Base-by-base conservation (phyloP, 1,140 invertebrate species). In the Dinoponera quadriceps region DNA sequence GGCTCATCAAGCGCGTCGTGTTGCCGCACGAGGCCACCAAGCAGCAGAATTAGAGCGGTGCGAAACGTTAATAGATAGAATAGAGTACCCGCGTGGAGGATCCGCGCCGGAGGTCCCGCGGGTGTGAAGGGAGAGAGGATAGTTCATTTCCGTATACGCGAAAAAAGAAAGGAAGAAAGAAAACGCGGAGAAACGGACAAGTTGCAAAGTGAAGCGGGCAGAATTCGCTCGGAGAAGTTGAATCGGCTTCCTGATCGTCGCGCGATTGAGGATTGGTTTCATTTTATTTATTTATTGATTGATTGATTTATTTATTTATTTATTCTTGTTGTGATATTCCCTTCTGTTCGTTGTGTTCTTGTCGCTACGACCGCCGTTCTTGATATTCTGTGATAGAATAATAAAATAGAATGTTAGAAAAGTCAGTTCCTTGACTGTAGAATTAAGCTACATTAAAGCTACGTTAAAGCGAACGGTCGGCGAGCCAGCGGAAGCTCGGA, bases 1-100 rank as follows among this genome's bases (percentile, higher is more conserved):
- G 82, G 13, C 85, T 93, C 11, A 91, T 87, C 2, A 93, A 92
- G 68, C 73, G 90, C 20, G 91, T 93, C 9, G 89, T 93, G 48
- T 63, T 90, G 29, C 91, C 89, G 22, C 84, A 88, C 33, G 89
- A 92, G 51, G 91, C 89, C 27, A 84, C 82, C 20, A 73, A 85
- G 33, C 77, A 86, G 22, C 51, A 86, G 71, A 86, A 85, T 38
- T 90, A 85, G 65, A 78, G 27, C 33, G 66, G 33, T 22, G 22
- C 44, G 49, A n/a, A 59, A 68, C 14, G 3, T 72, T 88, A 65
- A 48, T 55, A 57, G 60, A 22, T 68, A 69, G 60, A 69, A 81
- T 86, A 86, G 55, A 59, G 38, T 59, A 44, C 22, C 16, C 13
- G 75, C 73, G 4, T 51, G 25, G 29, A 81, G 48, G 25, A 44